Evolutionary conservation across 2,888 invertebrate species (phyloP).

Genomic region (Acanthosepion lycidas): DNA sequence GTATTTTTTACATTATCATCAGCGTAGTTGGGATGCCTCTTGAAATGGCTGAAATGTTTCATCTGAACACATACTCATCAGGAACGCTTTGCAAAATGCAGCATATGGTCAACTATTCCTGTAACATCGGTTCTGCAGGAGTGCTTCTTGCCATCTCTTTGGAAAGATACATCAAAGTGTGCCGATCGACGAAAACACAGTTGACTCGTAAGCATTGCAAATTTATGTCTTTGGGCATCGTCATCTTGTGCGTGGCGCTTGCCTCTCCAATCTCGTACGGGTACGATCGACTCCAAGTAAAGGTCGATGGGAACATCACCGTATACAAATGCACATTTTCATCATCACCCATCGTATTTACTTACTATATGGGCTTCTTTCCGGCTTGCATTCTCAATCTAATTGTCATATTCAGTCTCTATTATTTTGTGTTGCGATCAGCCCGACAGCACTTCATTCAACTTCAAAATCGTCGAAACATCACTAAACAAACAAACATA

Average conservation of each 20-base stretch:
- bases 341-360: background rate
- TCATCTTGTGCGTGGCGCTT: background rate
- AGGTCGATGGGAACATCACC: background rate
- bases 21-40: background rate
- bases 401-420: background rate
- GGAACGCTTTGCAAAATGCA: background rate
- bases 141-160: background rate
- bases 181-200: background rate
- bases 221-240: background rate
- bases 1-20: background rate
- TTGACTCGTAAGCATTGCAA: background rate
- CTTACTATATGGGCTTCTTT: background rate
- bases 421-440: background rate
- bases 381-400: background rate
- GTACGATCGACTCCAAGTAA: background rate
- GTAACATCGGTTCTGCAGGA: background rate
- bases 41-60: background rate
- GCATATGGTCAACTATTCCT: background rate
- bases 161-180: slow-evolving; percentile 24
- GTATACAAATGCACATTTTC: background rate
- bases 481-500: background rate
- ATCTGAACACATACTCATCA: background rate
- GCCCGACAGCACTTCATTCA: background rate
- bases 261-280: background rate
- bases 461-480: accelerated